Evolutionary conservation across 2,113 vertebrate species (phyloP).

Genomic region (Steatornis caripensis): DNA sequence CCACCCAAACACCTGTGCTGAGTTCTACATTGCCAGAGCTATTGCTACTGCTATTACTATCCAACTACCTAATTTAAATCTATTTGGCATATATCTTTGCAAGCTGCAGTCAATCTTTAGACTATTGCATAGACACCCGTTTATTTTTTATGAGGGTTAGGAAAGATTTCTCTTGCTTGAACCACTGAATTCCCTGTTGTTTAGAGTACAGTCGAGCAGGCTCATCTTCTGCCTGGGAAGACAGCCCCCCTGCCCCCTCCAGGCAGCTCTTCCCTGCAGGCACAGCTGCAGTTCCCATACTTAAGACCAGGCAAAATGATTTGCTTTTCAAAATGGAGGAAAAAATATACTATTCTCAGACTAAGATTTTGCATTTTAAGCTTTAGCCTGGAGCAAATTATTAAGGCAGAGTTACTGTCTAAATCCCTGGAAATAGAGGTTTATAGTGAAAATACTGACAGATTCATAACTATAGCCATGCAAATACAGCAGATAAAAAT

Average conservation of each 20-base stretch:
- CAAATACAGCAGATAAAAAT: constrained; percentile 66
- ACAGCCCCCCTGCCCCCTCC: not conserved
- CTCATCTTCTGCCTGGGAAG: not conserved
- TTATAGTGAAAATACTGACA: constrained; percentile 59
- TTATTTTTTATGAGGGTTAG: not conserved
- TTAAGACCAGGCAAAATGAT: constrained; percentile 29
- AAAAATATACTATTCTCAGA: constrained; percentile 29
- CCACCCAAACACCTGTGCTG: not conserved
- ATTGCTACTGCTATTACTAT: not conserved
- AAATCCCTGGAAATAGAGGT: constrained; percentile 54
- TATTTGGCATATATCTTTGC: not conserved
- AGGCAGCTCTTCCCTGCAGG: not conserved
- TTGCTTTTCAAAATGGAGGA: constrained; percentile 50
- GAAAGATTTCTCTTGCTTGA: not conserved
- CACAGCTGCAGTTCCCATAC: not conserved
- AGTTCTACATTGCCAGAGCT: not conserved
- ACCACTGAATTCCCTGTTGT: not conserved
- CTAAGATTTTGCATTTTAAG: constrained; percentile 65
- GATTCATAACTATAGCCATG: constrained; percentile 63
- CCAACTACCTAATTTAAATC: not conserved
- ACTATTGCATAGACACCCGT: not conserved
- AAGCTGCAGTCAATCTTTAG: not conserved
- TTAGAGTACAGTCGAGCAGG: not conserved
- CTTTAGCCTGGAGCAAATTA: constrained; percentile 67
- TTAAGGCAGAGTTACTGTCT: constrained; percentile 62